Evolutionary conservation across 1,140 invertebrate genomes (phyloP), one percentile per base, ranked within the genome.

Genomic region (Danaus plexippus): DNA sequence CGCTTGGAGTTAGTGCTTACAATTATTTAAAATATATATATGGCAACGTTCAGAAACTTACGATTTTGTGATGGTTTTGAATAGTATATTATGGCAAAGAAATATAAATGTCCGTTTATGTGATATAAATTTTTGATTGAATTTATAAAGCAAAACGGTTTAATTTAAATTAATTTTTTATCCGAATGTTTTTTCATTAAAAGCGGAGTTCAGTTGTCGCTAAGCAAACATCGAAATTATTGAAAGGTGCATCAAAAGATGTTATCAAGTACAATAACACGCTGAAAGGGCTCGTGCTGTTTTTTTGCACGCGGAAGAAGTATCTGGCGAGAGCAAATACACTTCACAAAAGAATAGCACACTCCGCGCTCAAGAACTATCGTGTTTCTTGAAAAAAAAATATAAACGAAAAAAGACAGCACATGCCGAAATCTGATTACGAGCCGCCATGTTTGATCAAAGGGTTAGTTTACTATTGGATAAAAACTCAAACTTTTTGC

Each of bases 361-460:
- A 79, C 80, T 83, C 79, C 73, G 73, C 69, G 73, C 70, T 77
- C 74, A 77, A 86, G 80, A 77, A 79, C 70, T 79, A 85, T 86
- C 80, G 69, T 61, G 73, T 86, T 86, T 80, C 80, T 78, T 79
- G 40, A 66, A 73, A 73, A 70, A 74, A 73, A 70, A 70, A 63
- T 49, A 42, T 43, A 42, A 12, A 65, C 74, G 76, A 82, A 82
- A 44, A 44, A 77, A 71, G 71, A 77, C 67, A 81, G 75, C 80
- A 84, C 80, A 86, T 86, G 83, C 71, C 80, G 80, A 86, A 83
- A 84, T 84, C 80, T 83, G 80, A 86, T 86, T 84, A 82, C 73
- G 61, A 67, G 66, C 70, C 66, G 66, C 70, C 66, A 73, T 82
- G 67, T 81, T 83, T 80, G 73, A 74, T 75, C 61, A 86, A 86